Percentiles rank a stretch among this genome's conserved stretches.
These are phyloP conservation scores for Hephaestus fuliginosus DNA, from an alignment of 2,797 vertebrate genomes.

Conservation along the genomic window DNA sequence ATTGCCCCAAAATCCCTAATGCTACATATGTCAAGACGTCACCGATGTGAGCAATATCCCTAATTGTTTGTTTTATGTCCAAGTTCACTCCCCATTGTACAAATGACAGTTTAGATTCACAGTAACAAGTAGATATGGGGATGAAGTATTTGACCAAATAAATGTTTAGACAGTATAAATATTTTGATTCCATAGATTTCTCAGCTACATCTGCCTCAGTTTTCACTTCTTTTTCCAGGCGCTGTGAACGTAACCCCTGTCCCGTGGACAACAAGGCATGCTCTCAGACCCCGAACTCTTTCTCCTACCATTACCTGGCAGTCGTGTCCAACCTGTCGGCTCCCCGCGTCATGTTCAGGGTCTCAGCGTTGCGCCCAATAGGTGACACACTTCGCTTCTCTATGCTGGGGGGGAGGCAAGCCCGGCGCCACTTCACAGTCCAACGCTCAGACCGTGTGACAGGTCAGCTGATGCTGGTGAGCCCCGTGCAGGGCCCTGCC, in stretches of 20 bases:
- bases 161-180: not conserved
- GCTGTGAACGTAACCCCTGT: slow-evolving; percentile 92
- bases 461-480: slow-evolving; percentile 90
- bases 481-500: slow-evolving; percentile 84
- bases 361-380: slow-evolving; percentile 85
- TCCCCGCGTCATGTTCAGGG: slow-evolving; percentile 90
- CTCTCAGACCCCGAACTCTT: slow-evolving; percentile 87
- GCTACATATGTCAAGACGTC: slow-evolving; percentile 91
- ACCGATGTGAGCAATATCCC: slow-evolving; percentile 83
- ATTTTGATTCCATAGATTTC: not conserved
- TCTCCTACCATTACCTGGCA: slow-evolving; percentile 92
- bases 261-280: slow-evolving; percentile 88
- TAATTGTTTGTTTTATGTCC: not conserved
- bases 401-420: slow-evolving; percentile 80
- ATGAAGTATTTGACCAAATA: not conserved
- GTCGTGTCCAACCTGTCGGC: slow-evolving; percentile 88
- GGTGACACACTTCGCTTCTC: slow-evolving; percentile 91
- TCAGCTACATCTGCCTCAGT: not conserved
- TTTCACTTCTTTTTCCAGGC: slow-evolving; percentile 77
- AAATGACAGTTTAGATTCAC: slow-evolving; percentile 2
- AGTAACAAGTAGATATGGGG: not conserved
- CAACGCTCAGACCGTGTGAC: slow-evolving; percentile 87
- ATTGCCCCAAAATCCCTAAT: slow-evolving; percentile 87
- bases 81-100: not conserved
- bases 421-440: slow-evolving; percentile 84